Evolutionary conservation across 2,113 vertebrate species (phyloP), one percentile per base, ranked within the genome.

Genomic region (Pyrgilauda ruficollis): DNA sequence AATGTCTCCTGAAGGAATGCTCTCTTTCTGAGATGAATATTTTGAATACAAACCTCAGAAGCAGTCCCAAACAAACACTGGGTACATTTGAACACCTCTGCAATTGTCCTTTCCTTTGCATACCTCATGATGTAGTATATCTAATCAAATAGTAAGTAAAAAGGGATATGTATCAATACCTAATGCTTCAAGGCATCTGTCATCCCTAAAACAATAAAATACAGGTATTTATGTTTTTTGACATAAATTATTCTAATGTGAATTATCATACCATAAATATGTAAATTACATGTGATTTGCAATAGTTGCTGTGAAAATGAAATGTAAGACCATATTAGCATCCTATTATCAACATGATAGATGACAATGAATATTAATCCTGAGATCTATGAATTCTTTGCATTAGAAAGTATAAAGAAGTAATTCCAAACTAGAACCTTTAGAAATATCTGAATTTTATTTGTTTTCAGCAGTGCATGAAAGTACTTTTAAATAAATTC

Each of bases 231-330:
- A 90, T 52, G 15, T 15, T 58, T 87, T 97, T 94, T 91, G 43
- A 86, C n/a, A 89, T 59, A 8, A 77, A 44, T 90, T 96, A 91
- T 85, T 87, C 67, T 77, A 94, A 79, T 77, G 15, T 13, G 41
- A 90, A 56, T 94, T 96, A 87, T 93, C 92, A 86, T 63, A 59
- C 26, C 80, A 72, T 88, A 90, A 92, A 96, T 97, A 96, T 96
- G 85, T 70, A 97, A 96, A 96, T 96, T 96, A 67, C 74, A 95
- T 94, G 70, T 28, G 66, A 94, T 97, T 96, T 64, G 7, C 4
- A 62, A 11, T 61, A 22, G 76, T 90, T 97, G 52, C 46, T 75
- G 89, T 95, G 78, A 82, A 96, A 97, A 95, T 78, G 39, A 62
- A 93, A 96, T 52, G 81, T 96, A 96, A 95, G 37, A 93, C 50